Evolutionary conservation across 2,113 vertebrate species (phyloP).

Genomic region (Sylvilagus bachmani): DNA sequence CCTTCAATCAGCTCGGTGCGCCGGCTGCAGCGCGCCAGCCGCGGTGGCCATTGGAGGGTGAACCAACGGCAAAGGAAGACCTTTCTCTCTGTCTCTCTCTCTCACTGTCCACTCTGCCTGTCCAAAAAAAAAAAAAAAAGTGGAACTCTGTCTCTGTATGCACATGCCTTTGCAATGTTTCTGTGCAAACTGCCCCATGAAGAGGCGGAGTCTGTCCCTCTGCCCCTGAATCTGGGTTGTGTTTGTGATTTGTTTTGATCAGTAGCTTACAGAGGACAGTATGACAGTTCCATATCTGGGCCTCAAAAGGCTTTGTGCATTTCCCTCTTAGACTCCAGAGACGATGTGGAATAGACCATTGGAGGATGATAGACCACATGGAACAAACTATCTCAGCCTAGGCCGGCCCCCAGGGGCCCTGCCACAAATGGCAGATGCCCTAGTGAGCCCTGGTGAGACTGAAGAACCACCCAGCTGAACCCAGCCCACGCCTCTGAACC

Average conservation of each 20-base stretch:
- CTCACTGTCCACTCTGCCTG: too few species aligned
- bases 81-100: too few species aligned
- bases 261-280: background rate
- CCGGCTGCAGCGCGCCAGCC: too few species aligned
- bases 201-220: background rate
- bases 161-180: background rate
- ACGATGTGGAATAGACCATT: background rate
- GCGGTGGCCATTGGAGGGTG: too few species aligned
- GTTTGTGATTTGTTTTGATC: background rate
- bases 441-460: background rate
- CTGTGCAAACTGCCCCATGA: background rate
- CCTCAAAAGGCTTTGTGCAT: background rate
- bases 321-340: background rate
- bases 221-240: background rate
- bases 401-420: background rate
- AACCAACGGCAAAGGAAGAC: too few species aligned
- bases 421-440: background rate
- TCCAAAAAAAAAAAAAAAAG: too few species aligned
- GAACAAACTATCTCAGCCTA: background rate
- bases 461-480: background rate
- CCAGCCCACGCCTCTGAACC: background rate
- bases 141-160: background rate
- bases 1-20: too few species aligned
- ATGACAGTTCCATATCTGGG: background rate
- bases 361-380: background rate